Conservation (phyloP, 53 echinoderm and acorn worm genomes). For the Mesocentrotus franciscanus region DNA sequence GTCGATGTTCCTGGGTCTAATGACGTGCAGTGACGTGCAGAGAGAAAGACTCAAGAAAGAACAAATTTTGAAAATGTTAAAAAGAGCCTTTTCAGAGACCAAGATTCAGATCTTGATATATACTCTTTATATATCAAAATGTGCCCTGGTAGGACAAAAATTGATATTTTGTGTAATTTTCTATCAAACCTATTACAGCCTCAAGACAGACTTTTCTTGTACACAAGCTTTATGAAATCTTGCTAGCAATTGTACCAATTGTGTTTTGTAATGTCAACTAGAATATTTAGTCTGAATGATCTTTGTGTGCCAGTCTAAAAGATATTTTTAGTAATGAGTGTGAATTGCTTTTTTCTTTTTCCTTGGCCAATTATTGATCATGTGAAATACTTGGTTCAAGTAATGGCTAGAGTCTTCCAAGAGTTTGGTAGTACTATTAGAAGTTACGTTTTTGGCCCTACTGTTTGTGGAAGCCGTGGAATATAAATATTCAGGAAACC, state of each 20-base stretch:
- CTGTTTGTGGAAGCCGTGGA: not conserved
- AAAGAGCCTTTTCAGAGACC: too few relatives aligned
- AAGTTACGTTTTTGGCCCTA: not conserved
- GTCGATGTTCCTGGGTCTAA: too few relatives aligned
- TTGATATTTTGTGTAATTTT: not conserved
- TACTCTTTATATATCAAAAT: not conserved
- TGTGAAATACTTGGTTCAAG: not conserved
- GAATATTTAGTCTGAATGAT: not conserved
- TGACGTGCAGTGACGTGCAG: too few relatives aligned
- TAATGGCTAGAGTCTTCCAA: conserved; percentile 25
- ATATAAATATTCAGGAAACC: not conserved
- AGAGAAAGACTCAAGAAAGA: too few relatives aligned
- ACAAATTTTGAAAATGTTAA: too few relatives aligned
- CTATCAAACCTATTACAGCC: not conserved
- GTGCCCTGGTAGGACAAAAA: not conserved
- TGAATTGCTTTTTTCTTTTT: not conserved
- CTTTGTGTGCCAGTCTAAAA: not conserved
- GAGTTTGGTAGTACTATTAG: not conserved
- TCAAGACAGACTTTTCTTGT: not conserved
- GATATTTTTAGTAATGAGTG: not conserved
- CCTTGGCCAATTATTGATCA: not conserved
- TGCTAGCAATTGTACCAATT: not conserved
- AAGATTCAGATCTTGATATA: not conserved
- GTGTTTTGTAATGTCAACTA: not conserved
- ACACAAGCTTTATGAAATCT: not conserved